Evolutionary conservation across 2,113 vertebrate species (phyloP).

Genomic region (Rhagologus leucostigma): DNA sequence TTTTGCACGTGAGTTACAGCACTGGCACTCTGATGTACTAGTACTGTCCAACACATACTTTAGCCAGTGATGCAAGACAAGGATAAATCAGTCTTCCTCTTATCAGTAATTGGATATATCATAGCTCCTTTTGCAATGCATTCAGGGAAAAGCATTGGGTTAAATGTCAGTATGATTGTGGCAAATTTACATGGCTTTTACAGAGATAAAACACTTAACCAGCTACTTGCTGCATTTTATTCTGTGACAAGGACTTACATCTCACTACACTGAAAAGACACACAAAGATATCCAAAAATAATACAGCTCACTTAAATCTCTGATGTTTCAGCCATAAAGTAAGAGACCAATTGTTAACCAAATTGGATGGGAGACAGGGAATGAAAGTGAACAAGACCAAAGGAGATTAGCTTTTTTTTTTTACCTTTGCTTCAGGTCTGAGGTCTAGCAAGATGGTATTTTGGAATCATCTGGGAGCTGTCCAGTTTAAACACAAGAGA

Average conservation of each 20-base stretch:
- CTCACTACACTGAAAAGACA: neutral
- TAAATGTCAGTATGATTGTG: neutral
- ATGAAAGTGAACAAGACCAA: neutral
- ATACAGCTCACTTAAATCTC: neutral
- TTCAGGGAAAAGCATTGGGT: neutral
- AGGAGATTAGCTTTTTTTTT: neutral
- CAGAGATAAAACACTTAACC: neutral
- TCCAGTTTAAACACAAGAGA: neutral
- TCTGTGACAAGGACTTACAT: neutral
- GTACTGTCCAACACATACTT: neutral
- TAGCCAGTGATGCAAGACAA: neutral
- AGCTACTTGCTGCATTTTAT: neutral
- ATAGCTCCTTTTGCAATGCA: neutral
- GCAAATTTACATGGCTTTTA: neutral
- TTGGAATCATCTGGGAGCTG: neutral
- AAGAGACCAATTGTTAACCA: neutral
- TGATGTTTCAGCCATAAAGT: neutral
- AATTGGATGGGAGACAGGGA: neutral
- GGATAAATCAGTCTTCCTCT: neutral
- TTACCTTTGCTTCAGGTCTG: neutral
- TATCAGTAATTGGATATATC: neutral
- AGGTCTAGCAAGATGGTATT: neutral
- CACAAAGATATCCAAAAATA: neutral
- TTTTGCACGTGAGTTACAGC: neutral
- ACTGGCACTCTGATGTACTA: neutral